Evolutionary conservation across 23 tunicate species (phyloP), one percentile per base, ranked within the genome.

Genomic region (Styela plicata): DNA sequence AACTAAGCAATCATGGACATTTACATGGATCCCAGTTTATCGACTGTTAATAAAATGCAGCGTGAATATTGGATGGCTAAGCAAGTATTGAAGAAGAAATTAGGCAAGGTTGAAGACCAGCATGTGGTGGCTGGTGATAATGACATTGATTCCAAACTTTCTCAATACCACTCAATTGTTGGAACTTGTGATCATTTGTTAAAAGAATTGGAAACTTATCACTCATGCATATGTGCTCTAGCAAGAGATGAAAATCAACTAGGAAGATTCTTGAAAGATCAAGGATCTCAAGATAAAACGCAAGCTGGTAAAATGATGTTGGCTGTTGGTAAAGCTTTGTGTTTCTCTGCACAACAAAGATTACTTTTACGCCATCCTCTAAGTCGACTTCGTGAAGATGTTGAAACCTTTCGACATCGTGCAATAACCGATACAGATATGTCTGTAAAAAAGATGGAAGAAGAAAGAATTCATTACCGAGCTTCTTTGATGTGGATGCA

Each of bases 401-500:
- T 93, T 19, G 98, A 88, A 74, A 93, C 98, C 0, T 93, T 93
- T 74, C 92, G 89, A 1, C 82, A 84, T 76, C 89, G 98, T 24
- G 98, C 98, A 2, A 80, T 93, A 37, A 82, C 84, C 1, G 98
- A 93, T 79, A 74, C 89, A 63, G 84, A 84, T 36, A 34, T 88
- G 29, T 78, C 89, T 26, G 88, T 93, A 19, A 83, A 93, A 30
- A 92, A 93, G 31, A 93, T 93, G 98, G 98, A 93, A 71, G 91
- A 79, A 31, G 84, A 88, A 30, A 75, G 98, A 32, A 93, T 85
- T 33, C 89, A 93, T 70, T 93, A 93, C 82, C 52, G 98, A 34
- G 98, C 93, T 20, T 93, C 98, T 13, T 67, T 93, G 24, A 52
- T 85, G 27, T 93, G 98, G 98, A 93, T 93, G 98, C 98, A 93